Evolutionary conservation across 2,113 vertebrate species (phyloP).

Genomic region (Ciconia boyciana): DNA sequence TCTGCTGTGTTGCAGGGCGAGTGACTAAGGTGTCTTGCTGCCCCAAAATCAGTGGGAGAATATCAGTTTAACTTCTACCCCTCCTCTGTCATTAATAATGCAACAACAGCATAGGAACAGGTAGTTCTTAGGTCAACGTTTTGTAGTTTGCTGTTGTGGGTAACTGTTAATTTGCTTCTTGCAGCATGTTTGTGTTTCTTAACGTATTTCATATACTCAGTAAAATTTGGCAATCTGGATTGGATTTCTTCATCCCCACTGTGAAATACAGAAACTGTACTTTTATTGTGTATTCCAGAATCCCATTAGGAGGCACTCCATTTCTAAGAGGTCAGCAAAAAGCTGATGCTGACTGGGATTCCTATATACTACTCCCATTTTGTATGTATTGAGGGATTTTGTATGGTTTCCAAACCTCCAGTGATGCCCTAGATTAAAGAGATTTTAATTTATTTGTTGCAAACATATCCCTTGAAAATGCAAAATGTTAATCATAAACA

Average conservation of each 20-base stretch:
- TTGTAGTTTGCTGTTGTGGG: background rate
- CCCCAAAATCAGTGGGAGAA: background rate
- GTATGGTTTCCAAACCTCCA: background rate
- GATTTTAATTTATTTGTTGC: background rate
- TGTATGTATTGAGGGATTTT: background rate
- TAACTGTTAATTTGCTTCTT: background rate
- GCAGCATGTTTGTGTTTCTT: background rate
- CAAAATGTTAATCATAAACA: conserved; percentile 48
- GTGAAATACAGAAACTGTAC: background rate
- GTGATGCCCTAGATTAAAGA: background rate
- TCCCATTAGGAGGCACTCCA: background rate
- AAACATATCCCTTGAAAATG: conserved; percentile 44
- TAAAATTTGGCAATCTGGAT: background rate
- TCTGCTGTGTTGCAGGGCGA: background rate
- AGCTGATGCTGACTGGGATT: background rate
- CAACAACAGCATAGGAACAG: background rate
- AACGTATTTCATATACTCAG: background rate
- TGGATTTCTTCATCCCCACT: background rate
- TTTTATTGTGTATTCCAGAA: background rate
- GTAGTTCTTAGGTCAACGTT: background rate
- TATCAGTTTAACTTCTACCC: background rate
- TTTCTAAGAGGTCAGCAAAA: background rate
- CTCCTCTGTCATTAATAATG: background rate
- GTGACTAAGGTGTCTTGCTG: background rate
- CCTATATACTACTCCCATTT: background rate